Conservation (phyloP, 2,113 vertebrate genomes). For the Caranx ignobilis region DNA sequence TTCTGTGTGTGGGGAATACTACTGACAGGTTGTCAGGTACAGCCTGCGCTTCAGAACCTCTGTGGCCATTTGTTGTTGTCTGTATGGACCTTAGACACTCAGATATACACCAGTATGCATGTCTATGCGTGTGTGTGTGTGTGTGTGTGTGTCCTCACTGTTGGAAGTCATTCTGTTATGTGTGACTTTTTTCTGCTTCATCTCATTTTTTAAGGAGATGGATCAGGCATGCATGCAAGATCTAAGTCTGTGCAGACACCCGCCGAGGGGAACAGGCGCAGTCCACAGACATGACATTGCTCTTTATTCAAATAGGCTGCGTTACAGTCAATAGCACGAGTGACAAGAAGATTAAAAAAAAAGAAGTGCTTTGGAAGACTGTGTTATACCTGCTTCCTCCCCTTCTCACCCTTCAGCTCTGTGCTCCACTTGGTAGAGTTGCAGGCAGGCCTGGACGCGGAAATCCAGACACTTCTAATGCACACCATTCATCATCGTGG, state of each 20-base stretch:
- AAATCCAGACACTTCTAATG: slow-evolving; percentile 64
- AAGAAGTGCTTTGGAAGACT: slow-evolving; percentile 1
- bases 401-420: slow-evolving; percentile 22
- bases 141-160: not conserved
- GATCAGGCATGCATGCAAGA: slow-evolving; percentile 17
- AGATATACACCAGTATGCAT: slow-evolving; percentile 13
- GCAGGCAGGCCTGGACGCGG: slow-evolving; percentile 32
- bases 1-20: slow-evolving; percentile 14
- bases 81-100: slow-evolving; percentile 10
- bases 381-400: slow-evolving; percentile 21
- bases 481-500: slow-evolving; percentile 69
- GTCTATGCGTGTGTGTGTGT: slow-evolving; percentile 5
- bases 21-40: slow-evolving; percentile 40
- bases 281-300: not conserved
- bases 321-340: not conserved
- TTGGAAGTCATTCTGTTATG: not conserved
- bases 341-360: slow-evolving; percentile 21
- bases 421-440: slow-evolving; percentile 57
- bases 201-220: slow-evolving; percentile 11
- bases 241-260: slow-evolving; percentile 21
- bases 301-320: slow-evolving; percentile 26
- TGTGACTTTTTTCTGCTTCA: slow-evolving; percentile 1
- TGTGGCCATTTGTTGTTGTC: slow-evolving; percentile 35
- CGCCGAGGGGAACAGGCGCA: not conserved
- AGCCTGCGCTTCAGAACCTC: slow-evolving; percentile 21